These are phyloP conservation scores for Pristiophorus japonicus DNA, from an alignment of 2,113 vertebrate genomes.

Conservation along the genomic window DNA sequence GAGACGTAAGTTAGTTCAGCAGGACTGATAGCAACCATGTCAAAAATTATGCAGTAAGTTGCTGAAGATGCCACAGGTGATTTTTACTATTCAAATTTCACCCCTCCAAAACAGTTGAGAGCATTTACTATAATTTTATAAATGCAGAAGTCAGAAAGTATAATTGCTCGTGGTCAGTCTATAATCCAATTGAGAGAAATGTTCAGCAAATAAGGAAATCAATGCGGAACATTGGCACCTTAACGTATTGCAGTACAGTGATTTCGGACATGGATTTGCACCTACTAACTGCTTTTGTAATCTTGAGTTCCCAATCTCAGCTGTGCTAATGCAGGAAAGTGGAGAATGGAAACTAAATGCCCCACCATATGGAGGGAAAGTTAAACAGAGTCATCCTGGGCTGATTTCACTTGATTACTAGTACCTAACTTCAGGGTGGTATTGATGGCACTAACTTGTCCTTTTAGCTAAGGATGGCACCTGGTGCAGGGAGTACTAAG, in stretches of 20 bases:
- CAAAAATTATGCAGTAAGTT: not conserved
- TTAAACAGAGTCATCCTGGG: not conserved
- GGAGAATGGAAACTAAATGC: not conserved
- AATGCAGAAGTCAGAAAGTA: not conserved
- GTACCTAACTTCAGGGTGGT: not conserved
- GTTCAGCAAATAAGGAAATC: not conserved
- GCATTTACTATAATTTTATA: not conserved
- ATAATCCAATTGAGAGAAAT: not conserved
- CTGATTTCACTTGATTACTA: not conserved
- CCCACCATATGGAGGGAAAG: not conserved
- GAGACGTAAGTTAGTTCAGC: not conserved
- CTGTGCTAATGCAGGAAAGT: not conserved
- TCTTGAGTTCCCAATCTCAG: not conserved
- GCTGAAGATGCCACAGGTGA: not conserved
- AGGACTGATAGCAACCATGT: not conserved
- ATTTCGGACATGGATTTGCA: not conserved
- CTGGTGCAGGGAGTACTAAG: not conserved
- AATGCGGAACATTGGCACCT: not conserved
- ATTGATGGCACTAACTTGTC: not conserved
- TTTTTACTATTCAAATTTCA: not conserved
- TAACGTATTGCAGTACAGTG: not conserved
- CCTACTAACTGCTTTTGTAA: not conserved
- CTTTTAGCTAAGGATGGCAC: not conserved
- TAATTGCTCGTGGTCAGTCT: not conserved
- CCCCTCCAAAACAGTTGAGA: not conserved